Evolutionary conservation across 2,113 vertebrate genomes (phyloP), one percentile per base, ranked within the genome.

Genomic region (Burhinus oedicnemus): DNA sequence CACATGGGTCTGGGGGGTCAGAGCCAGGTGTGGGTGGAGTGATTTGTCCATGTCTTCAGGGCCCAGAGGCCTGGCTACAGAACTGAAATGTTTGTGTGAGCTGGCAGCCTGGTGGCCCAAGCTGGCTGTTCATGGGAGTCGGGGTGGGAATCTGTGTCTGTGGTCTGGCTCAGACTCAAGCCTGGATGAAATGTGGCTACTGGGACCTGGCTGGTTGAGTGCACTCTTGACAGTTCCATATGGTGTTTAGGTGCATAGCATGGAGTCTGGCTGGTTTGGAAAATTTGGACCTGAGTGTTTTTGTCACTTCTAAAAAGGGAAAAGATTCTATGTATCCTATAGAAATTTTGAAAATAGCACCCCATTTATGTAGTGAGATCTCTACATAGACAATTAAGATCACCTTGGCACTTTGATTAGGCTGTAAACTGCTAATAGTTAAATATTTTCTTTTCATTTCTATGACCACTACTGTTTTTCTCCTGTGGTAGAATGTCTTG

Each of bases 91-190:
- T 80, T 62, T 25, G 5, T 55, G 45, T 55, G 60, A 83, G 10
- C 38, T 49, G 15, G 26, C 29, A 60, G 58, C 0, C 1, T 61
- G 66, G 45, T 61, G 54, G 30, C 17, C 30, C 30, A 74, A 25
- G 54, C 45, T 65, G 49, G 15, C 32, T 87, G 23, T 64, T 60
- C 25, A 20, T 1, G 0, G 30, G 30, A 74, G 25, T 42, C 1
- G 0, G 16, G 12, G 4, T 19, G 3, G 30, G 9, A 80, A 17
- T 51, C 27, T 20, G 9, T 2, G 0, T 44, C 19, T 77, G 45
- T 82, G 64, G 20, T 72, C 45, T 55, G 47, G 10, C 40, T 81
- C 4, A 1, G 27, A 38, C n/a, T 77, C 15, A 32, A 51, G 30
- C 40, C 42, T 57, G 47, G 21, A 29, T 52, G 26, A 69, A 66